A percentile compares a stretch with the other conserved stretches of the same genome.
phyloP scores from a whole-genome alignment of 2,113 vertebrate species.

The Centropus bengalensis region DNA sequence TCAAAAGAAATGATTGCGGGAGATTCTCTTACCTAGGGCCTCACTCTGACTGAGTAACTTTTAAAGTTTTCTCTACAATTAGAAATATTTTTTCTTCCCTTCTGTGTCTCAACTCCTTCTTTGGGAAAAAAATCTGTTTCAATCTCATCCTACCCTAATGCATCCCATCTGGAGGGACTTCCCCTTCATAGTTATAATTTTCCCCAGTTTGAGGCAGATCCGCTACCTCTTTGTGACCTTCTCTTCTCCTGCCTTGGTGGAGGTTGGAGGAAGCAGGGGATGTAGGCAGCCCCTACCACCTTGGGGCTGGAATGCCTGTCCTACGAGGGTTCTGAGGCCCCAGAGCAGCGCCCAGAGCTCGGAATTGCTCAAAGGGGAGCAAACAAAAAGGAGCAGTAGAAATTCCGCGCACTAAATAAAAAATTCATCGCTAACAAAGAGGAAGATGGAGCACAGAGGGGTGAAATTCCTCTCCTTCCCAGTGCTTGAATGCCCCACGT shows the following conservation, averaged over 20 bases:
- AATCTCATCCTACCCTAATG: constrained; percentile 35
- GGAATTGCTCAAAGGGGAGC: background rate
- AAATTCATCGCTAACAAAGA: background rate
- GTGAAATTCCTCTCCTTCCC: background rate
- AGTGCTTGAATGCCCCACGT: background rate
- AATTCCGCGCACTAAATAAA: background rate
- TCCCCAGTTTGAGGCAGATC: background rate
- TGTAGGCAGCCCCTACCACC: background rate
- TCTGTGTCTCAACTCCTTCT: constrained; percentile 44
- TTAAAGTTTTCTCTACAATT: constrained; percentile 5
- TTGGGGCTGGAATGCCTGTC: accelerated
- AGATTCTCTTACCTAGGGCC: background rate
- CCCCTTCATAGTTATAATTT: background rate
- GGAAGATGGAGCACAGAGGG: background rate
- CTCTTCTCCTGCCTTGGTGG: background rate
- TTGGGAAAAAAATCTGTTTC: constrained; percentile 57
- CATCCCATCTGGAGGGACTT: constrained; percentile 50
- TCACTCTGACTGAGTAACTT: background rate
- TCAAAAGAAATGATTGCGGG: background rate
- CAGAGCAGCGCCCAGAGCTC: background rate
- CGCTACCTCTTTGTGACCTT: background rate
- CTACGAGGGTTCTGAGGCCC: background rate
- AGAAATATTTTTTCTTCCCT: background rate
- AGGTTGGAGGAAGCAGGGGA: background rate
- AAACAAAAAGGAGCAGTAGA: background rate